Percentiles rank a stretch among this genome's conserved stretches.
These are phyloP conservation scores for Papilio demoleus DNA, from an alignment of 2,888 invertebrate species.

Conservation along the genomic window DNA sequence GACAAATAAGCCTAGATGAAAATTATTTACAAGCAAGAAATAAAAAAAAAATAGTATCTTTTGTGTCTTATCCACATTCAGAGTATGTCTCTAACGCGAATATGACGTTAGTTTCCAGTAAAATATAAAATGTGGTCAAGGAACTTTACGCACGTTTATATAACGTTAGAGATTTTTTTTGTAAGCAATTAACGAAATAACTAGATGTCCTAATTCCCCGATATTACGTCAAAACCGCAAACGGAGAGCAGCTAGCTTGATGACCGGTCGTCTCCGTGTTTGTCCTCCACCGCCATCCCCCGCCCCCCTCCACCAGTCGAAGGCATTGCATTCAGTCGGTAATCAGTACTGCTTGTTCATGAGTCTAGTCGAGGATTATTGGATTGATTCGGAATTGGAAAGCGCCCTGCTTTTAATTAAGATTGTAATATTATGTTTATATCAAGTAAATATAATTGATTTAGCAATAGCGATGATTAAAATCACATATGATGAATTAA, in stretches of 20 bases:
- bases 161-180: too few relatives aligned
- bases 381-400: conserved; percentile 33
- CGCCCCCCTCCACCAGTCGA: conserved; percentile 44
- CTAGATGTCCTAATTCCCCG: neutral
- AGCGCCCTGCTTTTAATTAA: conserved; percentile 36
- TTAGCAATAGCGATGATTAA: neutral
- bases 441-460: conserved; percentile 1
- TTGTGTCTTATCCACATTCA: too few relatives aligned
- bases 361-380: conserved; percentile 42
- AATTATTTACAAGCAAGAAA: too few relatives aligned
- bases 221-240: conserved; percentile 16
- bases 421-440: conserved; percentile 12
- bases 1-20: neutral
- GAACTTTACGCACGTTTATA: too few relatives aligned
- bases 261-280: conserved; percentile 67
- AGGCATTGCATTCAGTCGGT: conserved; percentile 51
- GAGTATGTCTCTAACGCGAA: neutral
- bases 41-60: too few relatives aligned
- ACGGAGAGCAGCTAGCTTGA: conserved; percentile 57
- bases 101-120: too few relatives aligned
- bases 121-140: too few relatives aligned
- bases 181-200: too few relatives aligned
- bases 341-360: conserved; percentile 58
- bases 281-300: conserved; percentile 54
- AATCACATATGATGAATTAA: neutral